Evolutionary conservation across 2,888 invertebrate genomes (phyloP).

Genomic region (Ectemnius lituratus): DNA sequence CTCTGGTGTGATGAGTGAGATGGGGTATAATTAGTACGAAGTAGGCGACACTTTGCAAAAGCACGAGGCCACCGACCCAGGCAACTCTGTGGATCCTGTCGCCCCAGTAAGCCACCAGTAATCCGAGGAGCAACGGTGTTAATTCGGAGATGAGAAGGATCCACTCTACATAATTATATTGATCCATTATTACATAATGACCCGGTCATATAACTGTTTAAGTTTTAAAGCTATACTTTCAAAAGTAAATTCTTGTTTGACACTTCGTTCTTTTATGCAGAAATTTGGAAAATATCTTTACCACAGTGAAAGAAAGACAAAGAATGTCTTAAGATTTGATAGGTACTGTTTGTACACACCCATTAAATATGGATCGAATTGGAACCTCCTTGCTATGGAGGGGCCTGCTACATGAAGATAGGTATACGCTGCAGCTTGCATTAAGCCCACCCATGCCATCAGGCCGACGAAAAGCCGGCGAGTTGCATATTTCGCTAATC

Average conservation of each 20-base stretch:
- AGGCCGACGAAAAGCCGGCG: constrained; percentile 68
- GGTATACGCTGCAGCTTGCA: constrained; percentile 70
- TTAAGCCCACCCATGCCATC: constrained; percentile 68
- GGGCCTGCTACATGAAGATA: constrained; percentile 68
- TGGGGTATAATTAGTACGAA: constrained; percentile 80
- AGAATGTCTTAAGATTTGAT: too few relatives aligned
- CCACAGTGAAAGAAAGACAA: too few relatives aligned
- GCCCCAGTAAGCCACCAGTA: constrained; percentile 81
- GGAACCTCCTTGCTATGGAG: constrained; percentile 72
- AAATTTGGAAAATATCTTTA: too few relatives aligned
- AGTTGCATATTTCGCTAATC: constrained; percentile 73
- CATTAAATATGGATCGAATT: constrained; percentile 67
- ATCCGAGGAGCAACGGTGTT: constrained; percentile 79
- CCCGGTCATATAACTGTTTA: too few relatives aligned
- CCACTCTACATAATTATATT: constrained; percentile 79
- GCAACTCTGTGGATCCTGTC: constrained; percentile 81
- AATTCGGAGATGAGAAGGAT: constrained; percentile 80
- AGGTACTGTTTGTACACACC: constrained; percentile 55
- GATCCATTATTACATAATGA: too few relatives aligned
- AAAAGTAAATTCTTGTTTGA: not conserved
- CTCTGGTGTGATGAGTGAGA: constrained; percentile 74
- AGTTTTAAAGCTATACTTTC: too few relatives aligned
- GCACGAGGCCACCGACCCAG: constrained; percentile 81
- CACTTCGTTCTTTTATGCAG: not conserved
- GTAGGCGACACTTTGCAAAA: constrained; percentile 80